phyloP scores from a whole-genome alignment of 2,888 invertebrate species.

The Taphrorychus bicolor region DNA sequence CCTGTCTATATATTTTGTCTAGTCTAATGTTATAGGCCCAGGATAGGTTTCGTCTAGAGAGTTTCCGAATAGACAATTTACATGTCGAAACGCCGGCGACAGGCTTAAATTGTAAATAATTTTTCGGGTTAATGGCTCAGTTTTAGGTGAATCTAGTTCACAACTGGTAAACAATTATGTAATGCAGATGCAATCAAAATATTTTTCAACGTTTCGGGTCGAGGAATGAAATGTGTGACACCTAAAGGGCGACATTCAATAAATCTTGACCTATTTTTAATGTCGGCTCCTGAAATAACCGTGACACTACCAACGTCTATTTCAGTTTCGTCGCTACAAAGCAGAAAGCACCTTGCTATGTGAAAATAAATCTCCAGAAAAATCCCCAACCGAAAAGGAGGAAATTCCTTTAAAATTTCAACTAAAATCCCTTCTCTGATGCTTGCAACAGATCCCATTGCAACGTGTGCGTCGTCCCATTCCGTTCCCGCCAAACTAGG shows the following conservation, averaged over 20 bases:
- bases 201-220: neutral
- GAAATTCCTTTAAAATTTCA: neutral
- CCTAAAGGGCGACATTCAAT: neutral
- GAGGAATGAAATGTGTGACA: neutral
- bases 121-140: conserved; percentile 1
- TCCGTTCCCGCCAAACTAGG: conserved; percentile 37
- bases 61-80: neutral
- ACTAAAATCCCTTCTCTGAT: neutral
- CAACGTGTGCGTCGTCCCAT: conserved; percentile 26
- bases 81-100: neutral
- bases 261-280: conserved; percentile 6
- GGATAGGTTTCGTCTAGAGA: neutral
- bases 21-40: too few species aligned
- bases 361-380: neutral
- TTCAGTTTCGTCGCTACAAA: neutral
- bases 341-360: neutral
- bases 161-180: neutral
- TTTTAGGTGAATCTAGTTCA: conserved; percentile 2
- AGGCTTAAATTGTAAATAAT: neutral
- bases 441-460: conserved; percentile 17
- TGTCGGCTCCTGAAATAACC: neutral
- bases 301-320: neutral
- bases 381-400: neutral
- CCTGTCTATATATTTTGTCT: neutral
- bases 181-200: neutral